Evolutionary conservation across 2,888 invertebrate species (phyloP), one percentile per base, ranked within the genome.

Genomic region (Apamea monoglypha): DNA sequence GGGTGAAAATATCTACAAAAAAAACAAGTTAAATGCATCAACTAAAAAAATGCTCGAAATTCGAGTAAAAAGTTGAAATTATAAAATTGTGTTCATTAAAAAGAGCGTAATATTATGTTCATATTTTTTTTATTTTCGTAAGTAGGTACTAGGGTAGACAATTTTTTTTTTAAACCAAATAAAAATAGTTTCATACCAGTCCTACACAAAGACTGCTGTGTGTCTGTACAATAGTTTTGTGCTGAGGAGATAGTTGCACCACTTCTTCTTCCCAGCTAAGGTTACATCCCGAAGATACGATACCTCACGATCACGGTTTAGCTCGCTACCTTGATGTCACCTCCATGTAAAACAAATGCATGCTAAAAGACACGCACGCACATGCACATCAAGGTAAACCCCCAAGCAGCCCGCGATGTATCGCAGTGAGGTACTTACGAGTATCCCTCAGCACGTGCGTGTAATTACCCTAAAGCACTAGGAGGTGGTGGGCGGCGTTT

Each of bases 111-210:
- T 10, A 50, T 25, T 29, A 18, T 14, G 36, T 25, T 25, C 1
- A 40, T 29, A 25, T 36, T 63, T 63, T 63, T 63, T 73, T 61
- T 70, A 59, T 74, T 74, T 47, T 74, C n/a, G 16, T 73, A 16
- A 56, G 10, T 66, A 10, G n/a, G 18, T 10, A 44, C 8, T 1
- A n/a, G n/a, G 14, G 10, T 70, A 16, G 18, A 40, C 21, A 71
- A 36, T 16, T 50, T 21, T 8, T 40, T 25, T 70, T 25, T 25
- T 8, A 2, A 32, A 70, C 50, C 40, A 67, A 5, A 40, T 5
- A 7, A 25, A 7, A 14, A 3, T 25, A 3, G 7, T 3, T 36
- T 25, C 36, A 25, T 14, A 16, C 5, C 10, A 8, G 7, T 66
- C 14, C 16, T 40, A 40, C 2, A 40, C 25, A 25, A 40, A 18